A percentile compares a stretch with the other conserved stretches of the same genome.
Conservation (phyloP, 2,797 vertebrate species). For the Echeneis naucrates region DNA sequence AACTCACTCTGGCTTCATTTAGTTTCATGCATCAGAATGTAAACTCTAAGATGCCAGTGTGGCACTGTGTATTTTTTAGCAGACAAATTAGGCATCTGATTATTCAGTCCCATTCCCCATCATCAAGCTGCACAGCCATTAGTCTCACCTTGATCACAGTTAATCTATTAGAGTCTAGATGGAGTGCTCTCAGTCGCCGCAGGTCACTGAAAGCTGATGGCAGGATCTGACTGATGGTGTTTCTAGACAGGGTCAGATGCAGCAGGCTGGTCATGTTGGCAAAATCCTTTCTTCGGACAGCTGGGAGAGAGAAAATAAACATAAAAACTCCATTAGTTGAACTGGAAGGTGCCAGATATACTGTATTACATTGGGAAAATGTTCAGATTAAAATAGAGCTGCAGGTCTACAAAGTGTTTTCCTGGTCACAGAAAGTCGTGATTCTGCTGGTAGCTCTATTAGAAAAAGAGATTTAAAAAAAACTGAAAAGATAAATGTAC, state of each 20-base stretch:
- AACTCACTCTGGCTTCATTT: background rate
- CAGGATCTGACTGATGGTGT: slow-evolving; percentile 92
- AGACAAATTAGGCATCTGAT: background rate
- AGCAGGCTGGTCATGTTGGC: slow-evolving; percentile 92
- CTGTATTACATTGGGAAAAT: background rate
- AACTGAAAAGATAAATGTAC: background rate
- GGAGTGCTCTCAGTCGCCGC: slow-evolving; percentile 88
- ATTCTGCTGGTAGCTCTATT: background rate
- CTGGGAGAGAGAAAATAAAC: slow-evolving; percentile 48
- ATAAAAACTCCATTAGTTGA: slow-evolving; percentile 14
- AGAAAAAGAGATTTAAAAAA: background rate
- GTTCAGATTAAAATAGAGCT: background rate
- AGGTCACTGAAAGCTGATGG: slow-evolving; percentile 91
- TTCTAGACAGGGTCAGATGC: slow-evolving; percentile 90
- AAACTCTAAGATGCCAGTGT: background rate
- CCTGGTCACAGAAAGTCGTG: background rate
- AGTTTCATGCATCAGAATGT: background rate
- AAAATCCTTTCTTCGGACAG: slow-evolving; percentile 88
- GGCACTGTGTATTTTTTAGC: background rate
- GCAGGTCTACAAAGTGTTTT: background rate
- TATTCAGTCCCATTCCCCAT: background rate
- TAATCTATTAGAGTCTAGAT: slow-evolving; percentile 90
- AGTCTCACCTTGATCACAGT: slow-evolving; percentile 81
- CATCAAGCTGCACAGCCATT: slow-evolving; percentile 2
- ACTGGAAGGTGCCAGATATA: background rate